A percentile compares a stretch with the other conserved stretches of the same genome.
These are phyloP conservation scores for Heliconius ismenius DNA, from an alignment of 2,888 invertebrate genomes.

Conservation along the genomic window DNA sequence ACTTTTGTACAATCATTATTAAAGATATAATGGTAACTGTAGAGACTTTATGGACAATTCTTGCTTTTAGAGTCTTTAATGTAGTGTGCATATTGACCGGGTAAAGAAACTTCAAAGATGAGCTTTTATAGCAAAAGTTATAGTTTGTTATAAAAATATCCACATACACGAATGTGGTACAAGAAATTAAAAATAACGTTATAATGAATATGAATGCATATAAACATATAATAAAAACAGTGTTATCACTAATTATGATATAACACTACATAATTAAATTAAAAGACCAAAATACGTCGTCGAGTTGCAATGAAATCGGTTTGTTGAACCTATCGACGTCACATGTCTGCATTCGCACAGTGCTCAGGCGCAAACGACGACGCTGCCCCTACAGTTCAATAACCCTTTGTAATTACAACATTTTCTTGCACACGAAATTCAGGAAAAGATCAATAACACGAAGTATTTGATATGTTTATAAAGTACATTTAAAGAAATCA, in stretches of 20 bases:
- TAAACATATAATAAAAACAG: background rate
- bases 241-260: slow-evolving; percentile 14
- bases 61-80: slow-evolving; percentile 11
- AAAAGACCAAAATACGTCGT: slow-evolving; percentile 23
- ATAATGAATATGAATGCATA: background rate
- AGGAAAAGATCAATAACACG: slow-evolving; percentile 19
- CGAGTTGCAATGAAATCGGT: slow-evolving; percentile 58
- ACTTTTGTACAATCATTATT: slow-evolving; percentile 29
- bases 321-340: slow-evolving; percentile 74
- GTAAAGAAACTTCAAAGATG: slow-evolving; percentile 10
- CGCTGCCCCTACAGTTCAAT: slow-evolving; percentile 65
- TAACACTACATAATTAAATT: slow-evolving; percentile 19
- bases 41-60: slow-evolving; percentile 23
- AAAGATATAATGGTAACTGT: slow-evolving; percentile 17
- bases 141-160: slow-evolving; percentile 14
- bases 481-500: slow-evolving; percentile 24
- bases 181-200: background rate
- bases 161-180: background rate
- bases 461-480: slow-evolving; percentile 10
- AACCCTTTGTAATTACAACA: slow-evolving; percentile 80
- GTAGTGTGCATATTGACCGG: slow-evolving; percentile 11
- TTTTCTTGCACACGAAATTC: slow-evolving; percentile 55
- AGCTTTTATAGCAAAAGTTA: slow-evolving; percentile 40
- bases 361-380: slow-evolving; percentile 55
- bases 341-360: slow-evolving; percentile 66